These are phyloP conservation scores for Orestias chungarensis DNA, from an alignment of 2,797 vertebrate species.

Conservation along the genomic window DNA sequence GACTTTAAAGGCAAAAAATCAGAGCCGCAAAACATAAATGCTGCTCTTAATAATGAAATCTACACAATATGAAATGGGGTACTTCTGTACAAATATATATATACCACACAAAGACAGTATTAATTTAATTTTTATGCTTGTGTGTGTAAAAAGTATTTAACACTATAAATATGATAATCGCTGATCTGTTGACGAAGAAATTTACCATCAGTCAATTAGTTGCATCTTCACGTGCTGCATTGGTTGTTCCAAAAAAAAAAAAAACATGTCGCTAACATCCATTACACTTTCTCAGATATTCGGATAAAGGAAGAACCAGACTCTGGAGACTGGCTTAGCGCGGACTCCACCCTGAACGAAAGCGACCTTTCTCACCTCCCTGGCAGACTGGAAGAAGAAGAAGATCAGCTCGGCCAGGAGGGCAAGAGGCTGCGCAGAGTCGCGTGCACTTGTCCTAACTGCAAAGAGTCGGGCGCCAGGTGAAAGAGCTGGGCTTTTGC, in stretches of 20 bases:
- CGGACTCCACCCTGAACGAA: constrained; percentile 95
- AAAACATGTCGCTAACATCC: constrained; percentile 26
- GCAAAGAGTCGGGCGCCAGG: constrained; percentile 98
- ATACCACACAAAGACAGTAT: not conserved
- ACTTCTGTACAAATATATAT: not conserved
- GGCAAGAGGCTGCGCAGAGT: constrained; percentile 96
- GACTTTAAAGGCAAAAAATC: not conserved
- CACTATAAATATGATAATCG: not conserved
- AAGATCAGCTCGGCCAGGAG: constrained; percentile 93
- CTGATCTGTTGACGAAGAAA: not conserved
- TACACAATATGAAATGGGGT: not conserved
- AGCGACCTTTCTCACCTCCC: constrained; percentile 95
- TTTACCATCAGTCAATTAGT: not conserved
- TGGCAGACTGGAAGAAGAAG: constrained; percentile 94
- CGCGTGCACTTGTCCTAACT: constrained; percentile 98
- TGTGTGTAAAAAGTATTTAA: no score
- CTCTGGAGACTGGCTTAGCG: constrained; percentile 95
- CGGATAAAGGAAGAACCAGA: constrained; percentile 99
- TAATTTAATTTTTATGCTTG: not conserved
- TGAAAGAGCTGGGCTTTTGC: constrained; percentile 64
- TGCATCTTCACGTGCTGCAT: constrained; percentile 24
- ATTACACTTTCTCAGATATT: constrained; percentile 82
- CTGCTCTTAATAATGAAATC: not conserved
- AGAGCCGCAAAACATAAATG: not conserved
- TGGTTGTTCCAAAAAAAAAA: no score